These are phyloP conservation scores for Arothron firmamentum DNA, from an alignment of 2,113 vertebrate species.

Conservation along the genomic window DNA sequence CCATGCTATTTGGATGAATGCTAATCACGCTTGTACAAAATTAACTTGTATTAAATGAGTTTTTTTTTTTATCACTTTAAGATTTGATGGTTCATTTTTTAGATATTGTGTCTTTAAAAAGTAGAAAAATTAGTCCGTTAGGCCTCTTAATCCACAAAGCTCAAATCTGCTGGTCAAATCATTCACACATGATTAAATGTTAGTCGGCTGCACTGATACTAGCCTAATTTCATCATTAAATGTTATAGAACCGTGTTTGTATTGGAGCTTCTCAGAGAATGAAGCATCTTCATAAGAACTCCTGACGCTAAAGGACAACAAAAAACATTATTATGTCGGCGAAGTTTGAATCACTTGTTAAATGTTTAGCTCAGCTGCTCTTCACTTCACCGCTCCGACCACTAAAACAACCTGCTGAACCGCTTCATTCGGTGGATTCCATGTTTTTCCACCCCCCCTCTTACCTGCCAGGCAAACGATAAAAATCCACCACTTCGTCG, in stretches of 20 bases:
- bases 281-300: neutral
- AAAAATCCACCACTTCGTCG: conserved; percentile 45
- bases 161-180: conserved; percentile 14
- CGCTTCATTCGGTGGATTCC: neutral
- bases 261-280: neutral
- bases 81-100: neutral
- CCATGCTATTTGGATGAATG: too few species aligned
- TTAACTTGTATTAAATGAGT: neutral
- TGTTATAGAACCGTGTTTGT: neutral
- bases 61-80: too few species aligned
- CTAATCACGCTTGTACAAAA: too few species aligned
- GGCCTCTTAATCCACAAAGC: conserved; percentile 31
- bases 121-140: neutral
- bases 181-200: conserved; percentile 39
- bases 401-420: conserved; percentile 40
- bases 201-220: neutral
- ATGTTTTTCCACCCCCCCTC: conserved; percentile 8
- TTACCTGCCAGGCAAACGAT: conserved; percentile 59
- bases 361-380: neutral
- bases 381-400: neutral
- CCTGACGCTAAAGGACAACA: neutral
- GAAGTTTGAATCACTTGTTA: neutral
- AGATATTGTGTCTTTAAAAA: neutral
- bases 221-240: neutral
- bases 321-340: too few species aligned